Conservation (phyloP, 2,888 invertebrate species). For the Cataglyphis livida region DNA sequence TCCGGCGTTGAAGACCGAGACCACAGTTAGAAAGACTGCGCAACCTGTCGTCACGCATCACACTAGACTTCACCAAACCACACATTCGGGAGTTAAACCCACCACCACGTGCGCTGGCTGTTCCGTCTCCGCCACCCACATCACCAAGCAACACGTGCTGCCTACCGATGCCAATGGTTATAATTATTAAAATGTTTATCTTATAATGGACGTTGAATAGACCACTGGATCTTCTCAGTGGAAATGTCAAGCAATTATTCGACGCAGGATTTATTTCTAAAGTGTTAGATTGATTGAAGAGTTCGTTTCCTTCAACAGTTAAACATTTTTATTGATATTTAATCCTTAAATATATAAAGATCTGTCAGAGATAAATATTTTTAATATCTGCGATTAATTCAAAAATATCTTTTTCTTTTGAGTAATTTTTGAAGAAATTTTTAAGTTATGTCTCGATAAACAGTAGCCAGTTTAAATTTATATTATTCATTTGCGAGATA, state of each 20-base stretch:
- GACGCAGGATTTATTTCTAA: not conserved
- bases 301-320: not conserved
- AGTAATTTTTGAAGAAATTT: not conserved
- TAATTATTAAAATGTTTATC: slow-evolving; percentile 73
- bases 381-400: not conserved
- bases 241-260: not conserved
- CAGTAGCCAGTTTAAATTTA: not conserved
- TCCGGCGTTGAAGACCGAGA: slow-evolving; percentile 15
- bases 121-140: not conserved
- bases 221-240: slow-evolving; percentile 15
- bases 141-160: slow-evolving; percentile 64
- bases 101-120: slow-evolving; percentile 29
- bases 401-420: not conserved
- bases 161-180: slow-evolving; percentile 78
- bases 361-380: not conserved
- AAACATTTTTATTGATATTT: slow-evolving; percentile 4
- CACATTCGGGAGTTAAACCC: not conserved
- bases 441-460: not conserved
- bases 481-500: not conserved
- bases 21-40: not conserved
- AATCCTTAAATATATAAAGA: not conserved
- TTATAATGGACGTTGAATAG: slow-evolving; percentile 18
- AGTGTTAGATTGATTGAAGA: not conserved
- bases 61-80: not conserved
- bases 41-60: slow-evolving; percentile 4